Base-by-base conservation (phyloP, 2,797 vertebrate species). In the Eremophila alpestris region DNA sequence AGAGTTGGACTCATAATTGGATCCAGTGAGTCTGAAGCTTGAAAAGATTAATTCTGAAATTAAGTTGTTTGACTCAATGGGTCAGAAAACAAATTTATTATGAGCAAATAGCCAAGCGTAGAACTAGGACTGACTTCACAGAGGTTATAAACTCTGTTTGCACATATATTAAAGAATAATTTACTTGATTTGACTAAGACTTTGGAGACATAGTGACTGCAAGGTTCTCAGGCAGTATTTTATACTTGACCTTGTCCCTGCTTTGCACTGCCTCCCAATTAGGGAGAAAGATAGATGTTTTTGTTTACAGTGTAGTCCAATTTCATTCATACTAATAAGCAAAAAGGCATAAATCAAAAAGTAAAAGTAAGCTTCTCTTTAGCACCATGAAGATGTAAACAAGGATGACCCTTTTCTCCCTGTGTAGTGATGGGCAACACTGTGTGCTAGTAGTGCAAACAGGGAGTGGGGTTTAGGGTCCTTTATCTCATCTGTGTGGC, bases 1-100 rank as follows among this genome's bases (percentile, higher is more conserved):
- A 65, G 1, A 4, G 75, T 80, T 73, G 62, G 75, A 89, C 90
- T 96, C 43, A 14, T 93, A 95, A 92, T 94, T 97, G 74, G 84
- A 96, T 93, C 74, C 89, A 84, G 77, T 64, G 80, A 91, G 63
- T 91, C 83, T 94, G 93, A 96, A 94, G 46, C 91, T 82, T 93
- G 83, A 87, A 87, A 94, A 89, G 85, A 96, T 96, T 95, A 89
- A 94, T 95, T 93, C 82, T 84, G 51, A 94, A 94, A 94, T 91
- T 38, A 87, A 51, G 74, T 93, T 95, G 94, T 89, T 94, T 96
- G 95, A 96, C 73, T 96, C 96, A 93, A 0, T 94, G 94, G 60
- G 59, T 96, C 94, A 95, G 94, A 94, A 96, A 94, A 82, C 80
- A 96, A 83, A 91, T 94, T 84, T 90, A 41, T 90, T 91, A 40